Conservation (phyloP, 2,797 vertebrate genomes). For the Smutsia gigantea region DNA sequence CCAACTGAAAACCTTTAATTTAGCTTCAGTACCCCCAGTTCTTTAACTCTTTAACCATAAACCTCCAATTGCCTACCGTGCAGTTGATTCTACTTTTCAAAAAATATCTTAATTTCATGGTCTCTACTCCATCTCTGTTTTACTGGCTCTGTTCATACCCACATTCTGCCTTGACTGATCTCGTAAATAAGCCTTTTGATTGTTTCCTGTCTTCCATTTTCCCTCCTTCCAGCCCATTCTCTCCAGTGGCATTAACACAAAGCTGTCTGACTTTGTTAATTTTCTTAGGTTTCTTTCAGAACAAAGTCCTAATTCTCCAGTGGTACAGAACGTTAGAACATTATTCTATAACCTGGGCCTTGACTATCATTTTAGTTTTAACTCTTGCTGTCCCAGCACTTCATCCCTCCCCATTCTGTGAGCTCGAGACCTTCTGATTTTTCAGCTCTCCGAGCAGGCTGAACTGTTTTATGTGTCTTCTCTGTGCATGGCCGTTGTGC, state of each 20-base stretch:
- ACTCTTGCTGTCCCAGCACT: background rate
- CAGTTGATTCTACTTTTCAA: background rate
- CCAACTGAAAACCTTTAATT: background rate
- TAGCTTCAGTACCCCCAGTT: background rate
- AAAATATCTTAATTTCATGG: background rate
- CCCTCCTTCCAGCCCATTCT: background rate
- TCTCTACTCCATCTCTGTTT: background rate
- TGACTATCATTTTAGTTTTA: background rate
- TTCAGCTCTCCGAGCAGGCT: background rate
- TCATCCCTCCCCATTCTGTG: background rate
- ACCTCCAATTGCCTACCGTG: background rate
- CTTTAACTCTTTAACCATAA: background rate
- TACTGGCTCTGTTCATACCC: background rate
- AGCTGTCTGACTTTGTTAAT: background rate
- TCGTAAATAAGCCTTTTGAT: background rate
- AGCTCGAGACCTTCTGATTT: background rate
- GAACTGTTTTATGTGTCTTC: background rate
- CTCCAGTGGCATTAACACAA: background rate
- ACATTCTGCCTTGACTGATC: background rate
- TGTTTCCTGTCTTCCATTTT: background rate
- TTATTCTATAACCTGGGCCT: background rate
- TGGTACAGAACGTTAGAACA: background rate
- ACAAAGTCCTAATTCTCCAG: constrained; percentile 19
- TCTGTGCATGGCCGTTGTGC: background rate
- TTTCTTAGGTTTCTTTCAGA: constrained; percentile 22